These are phyloP conservation scores for Panonychus citri DNA, from an alignment of 1,140 invertebrate species.

Conservation along the genomic window DNA sequence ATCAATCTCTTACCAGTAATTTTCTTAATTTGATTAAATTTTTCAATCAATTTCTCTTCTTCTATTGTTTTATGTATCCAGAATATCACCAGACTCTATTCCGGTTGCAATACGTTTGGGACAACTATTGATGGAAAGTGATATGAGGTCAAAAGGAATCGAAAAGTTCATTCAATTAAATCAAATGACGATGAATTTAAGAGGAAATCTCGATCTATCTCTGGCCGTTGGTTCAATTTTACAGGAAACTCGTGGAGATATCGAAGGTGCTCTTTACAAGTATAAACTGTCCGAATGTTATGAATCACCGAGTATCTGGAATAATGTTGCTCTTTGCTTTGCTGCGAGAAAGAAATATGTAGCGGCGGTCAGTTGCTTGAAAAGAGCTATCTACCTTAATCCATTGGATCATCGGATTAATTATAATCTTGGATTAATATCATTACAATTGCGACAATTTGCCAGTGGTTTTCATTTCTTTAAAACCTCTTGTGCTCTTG, in stretches of 20 bases:
- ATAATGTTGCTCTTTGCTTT: slow-evolving; percentile 80
- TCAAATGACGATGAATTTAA: slow-evolving; percentile 1
- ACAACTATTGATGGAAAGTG: slow-evolving; percentile 20
- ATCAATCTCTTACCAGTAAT: too few relatives aligned
- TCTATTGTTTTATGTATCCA: slow-evolving; percentile 9
- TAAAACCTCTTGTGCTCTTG: slow-evolving; percentile 16
- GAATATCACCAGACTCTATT: slow-evolving; percentile 26
- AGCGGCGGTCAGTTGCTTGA: slow-evolving; percentile 54
- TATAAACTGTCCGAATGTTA: slow-evolving; percentile 33
- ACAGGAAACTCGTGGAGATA: slow-evolving; percentile 10
- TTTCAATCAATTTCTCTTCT: not conserved
- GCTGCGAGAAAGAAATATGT: slow-evolving; percentile 77
- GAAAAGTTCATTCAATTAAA: slow-evolving; percentile 9
- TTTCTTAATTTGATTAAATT: too few relatives aligned
- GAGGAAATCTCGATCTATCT: slow-evolving; percentile 10
- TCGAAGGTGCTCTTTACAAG: slow-evolving; percentile 25
- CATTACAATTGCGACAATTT: slow-evolving; percentile 50
- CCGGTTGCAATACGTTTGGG: slow-evolving; percentile 25
- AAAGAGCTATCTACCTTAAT: slow-evolving; percentile 50
- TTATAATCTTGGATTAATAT: slow-evolving; percentile 53
- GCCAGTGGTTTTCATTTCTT: slow-evolving; percentile 60
- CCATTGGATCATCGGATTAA: slow-evolving; percentile 58
- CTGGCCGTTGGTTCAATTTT: slow-evolving; percentile 50
- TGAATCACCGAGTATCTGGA: slow-evolving; percentile 65
- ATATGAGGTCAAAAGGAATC: slow-evolving; percentile 16